phyloP scores from a whole-genome alignment of 2,113 vertebrate species.

The Lichenostomus cassidix region DNA sequence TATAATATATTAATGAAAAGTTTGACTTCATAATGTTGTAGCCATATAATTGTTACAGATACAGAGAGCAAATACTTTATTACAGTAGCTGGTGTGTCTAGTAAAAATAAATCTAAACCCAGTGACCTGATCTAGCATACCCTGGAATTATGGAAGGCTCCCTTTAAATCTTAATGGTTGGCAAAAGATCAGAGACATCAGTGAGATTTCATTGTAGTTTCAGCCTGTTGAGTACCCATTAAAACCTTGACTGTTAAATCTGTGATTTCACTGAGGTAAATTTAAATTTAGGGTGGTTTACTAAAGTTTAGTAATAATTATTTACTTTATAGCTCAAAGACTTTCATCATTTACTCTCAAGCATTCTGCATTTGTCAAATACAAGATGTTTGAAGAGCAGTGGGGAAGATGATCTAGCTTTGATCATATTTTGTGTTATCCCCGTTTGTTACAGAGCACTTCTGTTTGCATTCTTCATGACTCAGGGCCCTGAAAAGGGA shows the following conservation, averaged over 20 bases:
- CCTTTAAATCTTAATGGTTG: neutral
- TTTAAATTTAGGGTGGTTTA: neutral
- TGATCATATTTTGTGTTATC: neutral
- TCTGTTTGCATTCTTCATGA: conserved; percentile 3
- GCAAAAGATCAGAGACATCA: neutral
- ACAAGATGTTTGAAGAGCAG: neutral
- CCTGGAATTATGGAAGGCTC: neutral
- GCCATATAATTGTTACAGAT: neutral
- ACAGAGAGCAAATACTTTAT: neutral
- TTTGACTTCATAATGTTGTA: neutral
- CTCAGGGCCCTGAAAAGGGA: neutral
- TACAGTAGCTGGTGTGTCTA: neutral
- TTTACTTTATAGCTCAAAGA: neutral
- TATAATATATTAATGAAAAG: neutral
- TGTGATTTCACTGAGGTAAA: neutral
- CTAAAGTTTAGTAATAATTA: neutral
- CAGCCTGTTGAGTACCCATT: neutral
- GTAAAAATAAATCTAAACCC: neutral
- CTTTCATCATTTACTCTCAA: neutral
- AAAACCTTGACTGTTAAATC: neutral
- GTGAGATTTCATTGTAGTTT: neutral
- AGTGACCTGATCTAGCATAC: neutral
- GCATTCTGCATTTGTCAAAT: neutral
- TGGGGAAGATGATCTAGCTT: neutral
- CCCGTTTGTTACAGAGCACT: neutral